Evolutionary conservation across 2,113 vertebrate species (phyloP).

Genomic region (Oenanthe melanoleuca): DNA sequence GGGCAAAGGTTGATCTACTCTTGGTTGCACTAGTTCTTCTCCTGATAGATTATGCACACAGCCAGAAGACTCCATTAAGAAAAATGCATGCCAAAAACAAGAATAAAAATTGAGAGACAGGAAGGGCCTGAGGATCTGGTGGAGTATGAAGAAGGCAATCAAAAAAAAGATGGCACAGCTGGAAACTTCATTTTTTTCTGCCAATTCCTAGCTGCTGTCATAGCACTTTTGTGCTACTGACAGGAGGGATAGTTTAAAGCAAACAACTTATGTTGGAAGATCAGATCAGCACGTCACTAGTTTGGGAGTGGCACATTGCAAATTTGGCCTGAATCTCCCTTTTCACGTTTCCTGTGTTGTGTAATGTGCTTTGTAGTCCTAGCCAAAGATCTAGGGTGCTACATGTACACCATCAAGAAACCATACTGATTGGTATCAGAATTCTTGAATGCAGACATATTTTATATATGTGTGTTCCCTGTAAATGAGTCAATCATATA

Average conservation of each 20-base stretch:
- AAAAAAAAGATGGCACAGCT: neutral
- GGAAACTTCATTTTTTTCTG: neutral
- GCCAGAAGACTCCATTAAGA: neutral
- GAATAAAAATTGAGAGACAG: neutral
- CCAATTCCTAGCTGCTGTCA: slow-evolving; percentile 6
- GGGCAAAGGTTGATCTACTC: neutral
- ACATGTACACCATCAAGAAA: neutral
- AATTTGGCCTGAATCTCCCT: slow-evolving; percentile 48
- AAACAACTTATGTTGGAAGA: slow-evolving; percentile 42
- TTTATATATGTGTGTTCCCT: neutral
- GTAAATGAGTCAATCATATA: neutral
- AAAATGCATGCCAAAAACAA: neutral
- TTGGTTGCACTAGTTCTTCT: neutral
- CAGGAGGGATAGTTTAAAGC: slow-evolving; percentile 30
- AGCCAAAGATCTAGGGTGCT: slow-evolving; percentile 34
- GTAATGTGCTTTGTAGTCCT: slow-evolving; percentile 45
- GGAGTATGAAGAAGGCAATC: neutral
- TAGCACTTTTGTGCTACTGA: slow-evolving; percentile 33
- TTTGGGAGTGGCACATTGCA: slow-evolving; percentile 40
- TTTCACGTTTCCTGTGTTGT: slow-evolving; percentile 48
- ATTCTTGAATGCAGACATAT: slow-evolving; percentile 16
- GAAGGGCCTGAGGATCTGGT: neutral
- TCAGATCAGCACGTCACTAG: slow-evolving; percentile 40
- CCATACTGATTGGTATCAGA: slow-evolving; percentile 1
- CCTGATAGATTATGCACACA: neutral